Percentiles rank a stretch among this genome's conserved stretches.
Conservation (phyloP, 2,888 invertebrate species). For the Drosophila kambysellisi region DNA sequence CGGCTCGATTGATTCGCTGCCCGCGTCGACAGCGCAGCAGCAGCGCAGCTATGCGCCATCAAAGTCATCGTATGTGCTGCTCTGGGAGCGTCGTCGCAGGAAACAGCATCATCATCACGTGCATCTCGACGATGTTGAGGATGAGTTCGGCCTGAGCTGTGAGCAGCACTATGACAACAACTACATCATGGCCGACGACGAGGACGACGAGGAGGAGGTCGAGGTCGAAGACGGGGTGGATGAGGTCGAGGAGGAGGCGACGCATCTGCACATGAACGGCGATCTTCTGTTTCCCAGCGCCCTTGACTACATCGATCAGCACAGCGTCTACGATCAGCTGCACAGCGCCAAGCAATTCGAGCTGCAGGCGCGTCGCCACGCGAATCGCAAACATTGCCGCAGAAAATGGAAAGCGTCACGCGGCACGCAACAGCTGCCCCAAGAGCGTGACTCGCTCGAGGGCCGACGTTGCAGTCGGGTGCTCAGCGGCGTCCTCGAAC, state of each 20-base stretch:
- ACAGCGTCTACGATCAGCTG: slow-evolving; percentile 68
- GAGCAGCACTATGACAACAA: slow-evolving; percentile 64
- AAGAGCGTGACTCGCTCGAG: slow-evolving; percentile 17
- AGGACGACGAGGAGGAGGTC: slow-evolving; percentile 49
- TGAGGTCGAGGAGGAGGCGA: slow-evolving; percentile 40
- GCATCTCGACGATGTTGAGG: slow-evolving; percentile 73
- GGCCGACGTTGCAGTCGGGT: slow-evolving; percentile 77
- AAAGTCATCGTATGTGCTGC: slow-evolving; percentile 64
- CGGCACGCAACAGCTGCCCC: slow-evolving; percentile 24
- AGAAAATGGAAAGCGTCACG: slow-evolving; percentile 80
- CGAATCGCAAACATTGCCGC: slow-evolving; percentile 81
- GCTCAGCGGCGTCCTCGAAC: slow-evolving; percentile 80
- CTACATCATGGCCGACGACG: slow-evolving; percentile 65
- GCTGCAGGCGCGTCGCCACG: slow-evolving; percentile 73
- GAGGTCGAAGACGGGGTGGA: slow-evolving; percentile 18
- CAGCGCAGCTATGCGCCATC: slow-evolving; percentile 62
- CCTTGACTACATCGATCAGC: slow-evolving; percentile 63
- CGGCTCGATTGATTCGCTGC: slow-evolving; percentile 38
- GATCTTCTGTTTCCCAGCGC: slow-evolving; percentile 71
- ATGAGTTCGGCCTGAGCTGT: slow-evolving; percentile 61
- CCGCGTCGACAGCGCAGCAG: slow-evolving; percentile 39
- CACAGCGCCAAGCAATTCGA: slow-evolving; percentile 80
- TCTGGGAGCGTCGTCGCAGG: slow-evolving; percentile 56
- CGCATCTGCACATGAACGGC: slow-evolving; percentile 56
- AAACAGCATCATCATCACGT: slow-evolving; percentile 64